Conservation (phyloP, 2,888 invertebrate genomes). For the Thecocarcelia acutangulata region DNA sequence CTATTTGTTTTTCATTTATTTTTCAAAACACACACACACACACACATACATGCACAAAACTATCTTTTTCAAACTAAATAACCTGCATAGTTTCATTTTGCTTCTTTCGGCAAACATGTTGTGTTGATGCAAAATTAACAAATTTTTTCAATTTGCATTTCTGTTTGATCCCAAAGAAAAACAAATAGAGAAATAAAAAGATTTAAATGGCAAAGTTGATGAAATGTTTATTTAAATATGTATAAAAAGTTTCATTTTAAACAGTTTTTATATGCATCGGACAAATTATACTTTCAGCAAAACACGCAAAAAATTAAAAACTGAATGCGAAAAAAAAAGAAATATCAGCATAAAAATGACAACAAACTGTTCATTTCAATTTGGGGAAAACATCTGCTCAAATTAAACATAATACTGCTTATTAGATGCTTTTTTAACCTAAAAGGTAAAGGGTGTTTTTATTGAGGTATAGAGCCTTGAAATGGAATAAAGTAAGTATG, state of each 20-base stretch:
- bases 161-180: constrained; percentile 10
- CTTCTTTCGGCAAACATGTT: not conserved
- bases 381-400: too few relatives aligned
- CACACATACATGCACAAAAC: too few relatives aligned
- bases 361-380: too few relatives aligned
- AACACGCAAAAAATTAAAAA: not conserved
- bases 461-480: too few relatives aligned
- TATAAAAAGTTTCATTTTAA: constrained; percentile 13
- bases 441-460: too few relatives aligned
- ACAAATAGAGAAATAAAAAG: constrained; percentile 7
- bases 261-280: constrained; percentile 2
- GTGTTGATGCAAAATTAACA: not conserved
- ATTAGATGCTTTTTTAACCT: too few relatives aligned
- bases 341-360: too few relatives aligned
- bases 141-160: constrained; percentile 16
- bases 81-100: not conserved
- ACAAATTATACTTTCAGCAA: not conserved
- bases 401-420: too few relatives aligned
- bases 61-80: not conserved
- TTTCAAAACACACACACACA: too few relatives aligned
- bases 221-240: constrained; percentile 30
- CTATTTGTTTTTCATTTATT: not conserved
- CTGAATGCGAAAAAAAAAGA: too few relatives aligned
- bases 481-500: too few relatives aligned
- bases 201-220: constrained; percentile 6